Base-by-base conservation (phyloP, 2,797 vertebrate genomes). In the Pipistrellus pygmaeus region DNA sequence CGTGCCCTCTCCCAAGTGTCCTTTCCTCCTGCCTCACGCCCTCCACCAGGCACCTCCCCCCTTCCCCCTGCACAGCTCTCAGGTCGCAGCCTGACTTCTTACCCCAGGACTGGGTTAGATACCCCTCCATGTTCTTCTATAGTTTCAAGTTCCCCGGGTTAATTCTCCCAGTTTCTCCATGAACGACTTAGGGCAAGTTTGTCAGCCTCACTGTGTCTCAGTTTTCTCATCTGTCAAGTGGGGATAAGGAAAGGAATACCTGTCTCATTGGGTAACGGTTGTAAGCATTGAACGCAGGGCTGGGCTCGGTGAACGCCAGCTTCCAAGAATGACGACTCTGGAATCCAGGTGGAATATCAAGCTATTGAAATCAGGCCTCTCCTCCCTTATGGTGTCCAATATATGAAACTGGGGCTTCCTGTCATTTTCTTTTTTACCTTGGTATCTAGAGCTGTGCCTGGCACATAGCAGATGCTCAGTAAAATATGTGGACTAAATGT, bases 141-240 rank as follows among this genome's bases (percentile, higher is more conserved):
- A 81, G 53, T 35, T 72, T 48, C 44, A 44, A n/a, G 25, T 18
- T 53, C 64, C 27, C 4, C 8, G 25, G 44, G 81, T 66, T 32
- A 27, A 6, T 46, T 69, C 35, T 41, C 53, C 51, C 13, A 3
- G 4, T 17, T 51, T 55, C 32, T 62, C 14, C 41, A 5, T 20
- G 53, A 72, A 55, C 12, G 5, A 51, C 68, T 88, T 75, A 9
- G 25, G 41, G 35, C 44, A 51, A 72, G 27, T 82, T 32, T 35
- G 30, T 48, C 18, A 18, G 21, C 83, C 48, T 41, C 20, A 3
- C 32, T 48, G 72, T 41, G 51, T 88, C 87, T 92, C 55, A 18
- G 44, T 85, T 92, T 94, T 46, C 72, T 66, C 14, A 9, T 84
- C 71, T 44, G 21, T 78, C 78, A 32, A 89, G 44, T 76, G 84